Base-by-base conservation (phyloP, 37 sponge, comb jelly and placozoan genomes). In the Theonella swinhoei region DNA sequence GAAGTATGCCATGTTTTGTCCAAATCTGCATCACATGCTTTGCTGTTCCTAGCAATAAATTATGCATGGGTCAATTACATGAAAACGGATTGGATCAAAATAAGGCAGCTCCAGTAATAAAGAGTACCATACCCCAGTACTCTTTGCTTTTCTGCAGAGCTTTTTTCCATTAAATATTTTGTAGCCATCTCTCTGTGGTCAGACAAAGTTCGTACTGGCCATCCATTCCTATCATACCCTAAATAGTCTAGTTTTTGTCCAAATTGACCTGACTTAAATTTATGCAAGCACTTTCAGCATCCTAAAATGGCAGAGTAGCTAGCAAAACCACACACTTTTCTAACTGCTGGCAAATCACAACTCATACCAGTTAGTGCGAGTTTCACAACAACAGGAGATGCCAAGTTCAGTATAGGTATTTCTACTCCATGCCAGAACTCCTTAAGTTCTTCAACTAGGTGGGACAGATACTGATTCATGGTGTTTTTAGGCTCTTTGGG, bases 261-360 rank as follows among this genome's bases (percentile, higher is more conserved):
- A 11, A 17, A 14, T 5, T 37, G 59, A 19, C 70, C 34, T 28
- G n/a, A 20, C 4, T 23, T 4, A 32, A 1, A 20, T 24, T 69
- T 47, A 38, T 85, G 85, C 28, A 90, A 42, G 59, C 91, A 90
- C 42, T 81, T 85, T 76, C 82, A 90, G 59, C 85, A 90, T 20
- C 86, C 91, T 4, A 39, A 7, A 2, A 2, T 68, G 0, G 91
- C 80, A 89, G 47, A 74, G 32, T 67, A 43, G n/a, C 60, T 41
- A 9, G 36, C 5, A 80, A 89, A 83, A 31, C 90, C 90, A 84
- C 80, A 74, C 38, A 89, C 62, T 37, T 89, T 89, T 36, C 90
- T 70, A n/a, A 72, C 65, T 26, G 90, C 90, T 38, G 90, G 85
- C 25, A 89, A 80, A 36, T 89, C 90, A 80, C 85, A 84, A 72